Base-by-base conservation (phyloP, 1,140 invertebrate species). In the Saccostrea echinata region DNA sequence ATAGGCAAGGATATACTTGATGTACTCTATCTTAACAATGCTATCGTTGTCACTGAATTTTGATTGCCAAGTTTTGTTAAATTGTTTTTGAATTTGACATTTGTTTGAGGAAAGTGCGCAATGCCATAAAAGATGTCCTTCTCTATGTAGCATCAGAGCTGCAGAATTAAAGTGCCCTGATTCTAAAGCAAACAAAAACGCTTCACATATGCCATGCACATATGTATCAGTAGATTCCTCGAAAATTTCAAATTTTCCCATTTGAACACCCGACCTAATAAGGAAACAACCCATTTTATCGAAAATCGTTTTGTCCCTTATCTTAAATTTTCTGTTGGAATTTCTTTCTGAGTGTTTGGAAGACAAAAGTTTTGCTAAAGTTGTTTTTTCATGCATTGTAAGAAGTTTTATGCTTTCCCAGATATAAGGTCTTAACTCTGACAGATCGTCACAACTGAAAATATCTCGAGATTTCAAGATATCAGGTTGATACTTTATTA, bases 131-230 rank as follows among this genome's bases (percentile, higher is more conserved):
- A 84, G 51, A 81, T 84, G 35, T 0, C 35, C 64, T 6, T 82
- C 43, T 24, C 86, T 89, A 3, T 55, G 30, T 9, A 89, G 61
- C 27, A 89, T 57, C 1, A 12, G 3, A 53, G 61, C 68, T 4
- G 85, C 88, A 30, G 85, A 43, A 8, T 84, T 27, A 81, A 61
- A 86, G 43, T 84, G 68, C 8, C 85, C 81, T 30, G 82, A 64
- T n/a, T 86, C 82, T 30, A 89, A 55, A 64, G 85, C 85, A 24
- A 52, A 35, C 0, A 27, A 16, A 12, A 89, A 27, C n/a, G 61
- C 55, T 61, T 88, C 87, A 61, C 87, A 88, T 57, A 52, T 71
- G 6, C 68, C 30, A 61, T 88, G 87, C 57, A 80, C 30, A 43
- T 43, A 24, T 16, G 12, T 27, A 76, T 81, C 51, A 12, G 30